These are phyloP conservation scores for Brenthis daphne DNA, from an alignment of 2,888 invertebrate genomes.

Conservation along the genomic window DNA sequence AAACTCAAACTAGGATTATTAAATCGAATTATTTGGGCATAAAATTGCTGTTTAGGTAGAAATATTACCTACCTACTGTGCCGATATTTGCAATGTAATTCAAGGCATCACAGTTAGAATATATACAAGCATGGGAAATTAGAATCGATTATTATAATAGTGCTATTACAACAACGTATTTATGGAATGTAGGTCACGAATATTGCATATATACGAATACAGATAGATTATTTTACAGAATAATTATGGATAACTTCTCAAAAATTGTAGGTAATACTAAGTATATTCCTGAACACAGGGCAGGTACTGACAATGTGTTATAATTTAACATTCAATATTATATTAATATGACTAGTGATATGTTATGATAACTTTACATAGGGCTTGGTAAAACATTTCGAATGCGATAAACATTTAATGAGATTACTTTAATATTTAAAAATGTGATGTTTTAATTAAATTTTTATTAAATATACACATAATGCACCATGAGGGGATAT, in stretches of 20 bases:
- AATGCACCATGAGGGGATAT: constrained; percentile 63
- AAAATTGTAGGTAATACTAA: constrained; percentile 39
- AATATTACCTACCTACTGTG: too few relatives aligned
- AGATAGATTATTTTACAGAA: constrained; percentile 13
- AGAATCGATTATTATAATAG: background rate
- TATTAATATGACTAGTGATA: constrained; percentile 79
- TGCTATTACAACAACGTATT: background rate
- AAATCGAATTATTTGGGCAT: too few relatives aligned
- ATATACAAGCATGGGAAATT: background rate
- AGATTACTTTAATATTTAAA: constrained; percentile 43
- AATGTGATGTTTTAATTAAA: constrained; percentile 43
- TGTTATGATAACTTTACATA: constrained; percentile 77
- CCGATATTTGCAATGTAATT: too few relatives aligned
- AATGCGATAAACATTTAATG: constrained; percentile 41
- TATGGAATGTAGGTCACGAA: constrained; percentile 23
- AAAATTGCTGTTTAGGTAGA: too few relatives aligned
- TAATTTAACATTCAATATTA: constrained; percentile 58
- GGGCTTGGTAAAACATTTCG: constrained; percentile 63
- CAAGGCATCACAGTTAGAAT: too few relatives aligned
- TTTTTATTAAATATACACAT: constrained; percentile 50
- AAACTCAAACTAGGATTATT: too few relatives aligned
- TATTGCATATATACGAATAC: constrained; percentile 9
- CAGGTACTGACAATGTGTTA: constrained; percentile 75
- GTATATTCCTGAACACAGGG: constrained; percentile 74
- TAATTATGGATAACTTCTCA: constrained; percentile 29